Percentiles rank a stretch among this genome's conserved stretches.
Conservation (phyloP, 2,797 vertebrate species). For the Bufotes viridis region DNA sequence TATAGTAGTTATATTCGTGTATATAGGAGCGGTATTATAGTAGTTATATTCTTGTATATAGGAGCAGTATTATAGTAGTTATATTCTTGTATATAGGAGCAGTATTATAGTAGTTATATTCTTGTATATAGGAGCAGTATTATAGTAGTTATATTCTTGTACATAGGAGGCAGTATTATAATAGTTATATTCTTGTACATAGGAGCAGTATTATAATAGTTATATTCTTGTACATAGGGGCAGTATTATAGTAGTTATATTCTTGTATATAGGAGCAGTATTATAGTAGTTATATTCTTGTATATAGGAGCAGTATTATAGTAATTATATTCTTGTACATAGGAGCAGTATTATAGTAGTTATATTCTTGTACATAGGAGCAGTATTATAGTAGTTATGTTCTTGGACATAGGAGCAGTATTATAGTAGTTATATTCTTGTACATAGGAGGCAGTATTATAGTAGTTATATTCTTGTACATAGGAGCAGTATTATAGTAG, state of each 20-base stretch:
- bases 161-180: not conserved
- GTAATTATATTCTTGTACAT: no score
- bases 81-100: not conserved
- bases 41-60: not conserved
- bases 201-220: not conserved
- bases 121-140: not conserved
- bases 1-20: not conserved
- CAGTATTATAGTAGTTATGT: no score
- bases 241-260: no score
- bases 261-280: no score
- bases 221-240: no score
- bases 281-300: no score
- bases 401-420: no score
- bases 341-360: no score
- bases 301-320: no score
- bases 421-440: no score
- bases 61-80: slow-evolving; percentile 6
- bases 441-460: not conserved
- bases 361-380: no score
- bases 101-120: slow-evolving; percentile 12
- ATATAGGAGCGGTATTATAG: not conserved
- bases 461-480: not conserved
- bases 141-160: slow-evolving; percentile 12
- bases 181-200: slow-evolving; percentile 4
- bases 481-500: not conserved